These are phyloP conservation scores for Epiblema foenella DNA, from an alignment of 2,888 invertebrate genomes.

Conservation along the genomic window DNA sequence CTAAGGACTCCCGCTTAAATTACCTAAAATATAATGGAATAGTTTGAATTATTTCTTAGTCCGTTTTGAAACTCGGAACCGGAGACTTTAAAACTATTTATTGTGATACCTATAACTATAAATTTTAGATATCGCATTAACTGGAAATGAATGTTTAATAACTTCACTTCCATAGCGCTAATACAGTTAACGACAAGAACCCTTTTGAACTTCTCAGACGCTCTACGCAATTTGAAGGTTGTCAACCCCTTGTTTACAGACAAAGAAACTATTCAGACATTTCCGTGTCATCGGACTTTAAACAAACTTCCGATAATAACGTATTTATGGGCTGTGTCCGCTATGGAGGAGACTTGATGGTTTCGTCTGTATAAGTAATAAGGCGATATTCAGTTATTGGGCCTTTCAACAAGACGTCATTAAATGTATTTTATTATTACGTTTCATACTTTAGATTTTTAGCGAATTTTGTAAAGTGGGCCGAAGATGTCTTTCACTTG, in stretches of 20 bases:
- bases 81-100: no score
- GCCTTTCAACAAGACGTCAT: no score
- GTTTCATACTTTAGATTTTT: no score
- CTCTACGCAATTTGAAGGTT: slow-evolving; percentile 15
- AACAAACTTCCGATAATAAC: neutral
- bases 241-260: slow-evolving; percentile 30
- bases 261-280: slow-evolving; percentile 17
- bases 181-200: neutral
- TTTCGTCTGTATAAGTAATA: neutral
- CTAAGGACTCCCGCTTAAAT: neutral
- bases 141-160: neutral
- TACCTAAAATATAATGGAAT: neutral
- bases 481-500: no score
- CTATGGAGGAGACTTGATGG: neutral
- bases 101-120: neutral
- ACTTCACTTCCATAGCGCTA: neutral
- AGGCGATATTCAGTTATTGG: no score
- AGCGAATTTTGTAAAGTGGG: no score
- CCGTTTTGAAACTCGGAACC: no score
- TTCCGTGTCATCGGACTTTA: slow-evolving; percentile 16
- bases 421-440: no score
- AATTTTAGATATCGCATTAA: neutral
- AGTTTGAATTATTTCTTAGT: no score
- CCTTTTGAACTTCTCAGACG: slow-evolving; percentile 26
- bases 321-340: slow-evolving; percentile 6